phyloP scores from a whole-genome alignment of 2,797 vertebrate genomes.

The Nothura maculosa region DNA sequence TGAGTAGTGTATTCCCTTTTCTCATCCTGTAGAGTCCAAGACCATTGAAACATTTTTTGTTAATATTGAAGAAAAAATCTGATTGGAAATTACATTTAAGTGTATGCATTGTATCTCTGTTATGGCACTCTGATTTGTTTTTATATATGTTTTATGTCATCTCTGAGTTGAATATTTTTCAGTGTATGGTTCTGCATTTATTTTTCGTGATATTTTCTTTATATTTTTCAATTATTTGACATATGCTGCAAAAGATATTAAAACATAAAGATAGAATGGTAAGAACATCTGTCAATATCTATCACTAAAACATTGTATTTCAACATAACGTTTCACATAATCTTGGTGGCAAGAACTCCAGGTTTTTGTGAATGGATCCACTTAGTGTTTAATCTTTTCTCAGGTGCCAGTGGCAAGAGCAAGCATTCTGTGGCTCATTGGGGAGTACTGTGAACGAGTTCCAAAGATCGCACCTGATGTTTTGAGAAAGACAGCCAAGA shows the following conservation, averaged over 20 bases:
- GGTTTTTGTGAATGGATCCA: background rate
- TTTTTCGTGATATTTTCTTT: no score
- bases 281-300: background rate
- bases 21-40: background rate
- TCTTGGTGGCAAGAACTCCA: background rate
- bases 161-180: background rate
- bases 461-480: slow-evolving; percentile 97
- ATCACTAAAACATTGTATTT: background rate
- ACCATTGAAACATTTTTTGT: background rate
- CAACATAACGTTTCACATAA: background rate
- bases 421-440: slow-evolving; percentile 98
- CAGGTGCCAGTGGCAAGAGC: slow-evolving; percentile 97
- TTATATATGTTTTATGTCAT: background rate
- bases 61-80: background rate
- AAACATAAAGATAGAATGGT: background rate
- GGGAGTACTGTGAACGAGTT: slow-evolving; percentile 96
- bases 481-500: slow-evolving; percentile 94
- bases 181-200: background rate
- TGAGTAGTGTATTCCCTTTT: slow-evolving; percentile 33
- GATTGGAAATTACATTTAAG: background rate
- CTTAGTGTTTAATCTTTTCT: slow-evolving; percentile 1
- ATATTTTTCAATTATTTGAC: background rate
- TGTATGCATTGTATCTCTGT: background rate
- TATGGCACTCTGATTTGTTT: background rate
- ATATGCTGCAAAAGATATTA: background rate